A percentile compares a stretch with the other conserved stretches of the same genome.
phyloP scores from a whole-genome alignment of 2,888 invertebrate species.

The Meteorus colon region DNA sequence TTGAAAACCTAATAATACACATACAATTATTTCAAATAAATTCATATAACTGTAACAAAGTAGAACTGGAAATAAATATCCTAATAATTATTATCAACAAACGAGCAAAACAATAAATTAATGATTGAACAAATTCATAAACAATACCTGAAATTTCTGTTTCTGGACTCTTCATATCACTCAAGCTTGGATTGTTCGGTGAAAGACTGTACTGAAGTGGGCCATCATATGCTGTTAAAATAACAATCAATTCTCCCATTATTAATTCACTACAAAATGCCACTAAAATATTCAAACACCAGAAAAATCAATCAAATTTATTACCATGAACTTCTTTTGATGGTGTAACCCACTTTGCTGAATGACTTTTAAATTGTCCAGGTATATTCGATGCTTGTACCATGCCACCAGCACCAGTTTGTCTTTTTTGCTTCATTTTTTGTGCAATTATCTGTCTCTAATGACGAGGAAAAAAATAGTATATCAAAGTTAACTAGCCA shows the following conservation, averaged over 20 bases:
- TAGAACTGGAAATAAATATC: too few relatives aligned
- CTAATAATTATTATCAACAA: too few relatives aligned
- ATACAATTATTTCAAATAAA: too few relatives aligned
- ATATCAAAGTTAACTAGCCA: not conserved
- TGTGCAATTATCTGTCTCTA: constrained; percentile 91
- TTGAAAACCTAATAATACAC: too few relatives aligned
- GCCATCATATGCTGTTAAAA: constrained; percentile 84
- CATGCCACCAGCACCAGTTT: constrained; percentile 84
- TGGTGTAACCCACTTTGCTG: constrained; percentile 79
- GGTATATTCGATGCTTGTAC: constrained; percentile 89
- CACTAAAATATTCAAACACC: constrained; percentile 61
- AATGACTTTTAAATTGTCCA: constrained; percentile 80
- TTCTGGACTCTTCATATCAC: constrained; percentile 66
- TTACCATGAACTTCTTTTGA: constrained; percentile 81
- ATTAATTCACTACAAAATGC: not conserved
- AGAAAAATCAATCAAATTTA: constrained; percentile 59
- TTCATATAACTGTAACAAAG: too few relatives aligned
- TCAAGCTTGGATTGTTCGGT: constrained; percentile 83
- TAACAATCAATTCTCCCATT: constrained; percentile 39
- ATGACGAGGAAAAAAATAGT: constrained; percentile 48
- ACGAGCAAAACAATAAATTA: not conserved
- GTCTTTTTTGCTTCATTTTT: constrained; percentile 90
- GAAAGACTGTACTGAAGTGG: constrained; percentile 90
- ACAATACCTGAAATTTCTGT: constrained; percentile 63
- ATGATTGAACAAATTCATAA: constrained; percentile 10